Conservation (phyloP, 2,797 vertebrate species). For the Rhinella marina region DNA sequence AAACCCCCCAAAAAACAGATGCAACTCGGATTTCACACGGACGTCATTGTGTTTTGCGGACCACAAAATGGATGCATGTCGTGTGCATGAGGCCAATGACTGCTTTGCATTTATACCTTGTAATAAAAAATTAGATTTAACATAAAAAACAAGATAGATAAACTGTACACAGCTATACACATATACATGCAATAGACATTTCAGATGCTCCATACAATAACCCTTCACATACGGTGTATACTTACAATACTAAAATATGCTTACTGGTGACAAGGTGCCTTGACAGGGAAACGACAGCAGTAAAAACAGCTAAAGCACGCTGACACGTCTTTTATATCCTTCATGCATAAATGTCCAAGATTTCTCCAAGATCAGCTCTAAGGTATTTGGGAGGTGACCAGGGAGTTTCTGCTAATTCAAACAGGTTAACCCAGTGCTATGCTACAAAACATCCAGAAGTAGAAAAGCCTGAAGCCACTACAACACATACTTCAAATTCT, state of each 20-base stretch:
- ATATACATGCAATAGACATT: not conserved
- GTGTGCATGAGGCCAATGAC: too few relatives aligned
- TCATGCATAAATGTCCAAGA: not conserved
- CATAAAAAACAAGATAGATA: too few relatives aligned
- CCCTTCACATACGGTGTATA: not conserved
- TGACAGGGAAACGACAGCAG: not conserved
- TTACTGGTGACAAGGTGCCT: not conserved
- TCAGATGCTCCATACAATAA: not conserved
- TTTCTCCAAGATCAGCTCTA: not conserved
- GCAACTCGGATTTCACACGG: too few relatives aligned
- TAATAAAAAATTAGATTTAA: not conserved
- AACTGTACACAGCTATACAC: not conserved
- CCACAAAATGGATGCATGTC: too few relatives aligned
- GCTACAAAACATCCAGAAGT: not conserved
- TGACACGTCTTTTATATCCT: not conserved
- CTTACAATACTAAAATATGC: not conserved
- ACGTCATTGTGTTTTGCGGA: too few relatives aligned
- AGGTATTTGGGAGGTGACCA: slow-evolving; percentile 4
- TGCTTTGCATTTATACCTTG: too few relatives aligned
- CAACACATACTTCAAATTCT: not conserved
- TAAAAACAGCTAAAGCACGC: not conserved
- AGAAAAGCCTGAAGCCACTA: slow-evolving; percentile 17
- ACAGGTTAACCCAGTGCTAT: slow-evolving; percentile 32
- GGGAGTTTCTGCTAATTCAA: slow-evolving; percentile 5
- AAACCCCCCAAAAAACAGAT: too few relatives aligned